phyloP scores from a whole-genome alignment of 2,888 invertebrate genomes.

The Chirona hameri region DNA sequence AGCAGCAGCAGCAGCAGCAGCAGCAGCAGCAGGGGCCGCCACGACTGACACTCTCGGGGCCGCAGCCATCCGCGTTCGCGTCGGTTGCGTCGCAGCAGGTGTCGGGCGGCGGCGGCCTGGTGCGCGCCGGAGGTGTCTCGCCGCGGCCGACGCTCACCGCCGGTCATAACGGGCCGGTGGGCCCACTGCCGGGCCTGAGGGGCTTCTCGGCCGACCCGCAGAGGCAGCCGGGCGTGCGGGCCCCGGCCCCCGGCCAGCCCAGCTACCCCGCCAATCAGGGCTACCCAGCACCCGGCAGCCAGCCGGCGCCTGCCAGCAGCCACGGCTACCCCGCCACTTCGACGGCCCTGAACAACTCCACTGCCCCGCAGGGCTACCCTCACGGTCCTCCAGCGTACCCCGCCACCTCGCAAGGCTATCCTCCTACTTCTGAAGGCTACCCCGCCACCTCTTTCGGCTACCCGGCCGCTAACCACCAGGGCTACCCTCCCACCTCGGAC shows the following conservation, averaged over 20 bases:
- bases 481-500: background rate
- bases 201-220: background rate
- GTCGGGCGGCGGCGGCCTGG: background rate
- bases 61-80: constrained; percentile 24
- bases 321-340: background rate
- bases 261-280: background rate
- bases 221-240: background rate
- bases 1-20: too few relatives aligned
- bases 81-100: background rate
- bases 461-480: background rate
- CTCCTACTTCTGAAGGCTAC: background rate
- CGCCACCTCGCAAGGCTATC: background rate
- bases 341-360: background rate
- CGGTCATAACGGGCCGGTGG: background rate
- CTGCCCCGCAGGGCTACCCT: background rate
- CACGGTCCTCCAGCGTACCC: background rate
- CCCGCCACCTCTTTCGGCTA: background rate
- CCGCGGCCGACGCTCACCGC: background rate
- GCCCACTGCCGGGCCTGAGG: background rate
- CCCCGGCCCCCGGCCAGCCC: background rate
- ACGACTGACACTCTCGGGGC: background rate
- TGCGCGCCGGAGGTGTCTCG: background rate
- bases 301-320: background rate
- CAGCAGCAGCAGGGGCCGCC: background rate
- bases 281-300: background rate